Evolutionary conservation across 2,113 vertebrate genomes (phyloP), one percentile per base, ranked within the genome.

Genomic region (Patagioenas fasciata): DNA sequence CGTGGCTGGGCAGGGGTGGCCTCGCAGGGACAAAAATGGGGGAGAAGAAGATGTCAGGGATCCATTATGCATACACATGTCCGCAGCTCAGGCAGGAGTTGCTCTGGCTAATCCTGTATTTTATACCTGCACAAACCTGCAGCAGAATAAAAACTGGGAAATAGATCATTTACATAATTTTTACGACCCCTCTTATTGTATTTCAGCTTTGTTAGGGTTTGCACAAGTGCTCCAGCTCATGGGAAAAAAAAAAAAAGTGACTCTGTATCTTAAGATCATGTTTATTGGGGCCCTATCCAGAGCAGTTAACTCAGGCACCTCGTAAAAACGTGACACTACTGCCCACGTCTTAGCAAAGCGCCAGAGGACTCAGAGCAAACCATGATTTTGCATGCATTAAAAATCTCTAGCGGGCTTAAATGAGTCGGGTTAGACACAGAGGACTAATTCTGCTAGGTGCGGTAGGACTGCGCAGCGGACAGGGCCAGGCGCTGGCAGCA

Each of bases 1-100:
- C 95, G 72, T 93, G 93, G 97, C 98, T 88, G 92, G 98, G 95
- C 96, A 96, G 96, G 96, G 87, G 87, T 50, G 24, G 96, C 96
- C 92, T 93, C 32, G 3, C 2, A 0, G 69, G 89, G 90, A 80
- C 3, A 2, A 81, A 89, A 61, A 48, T 14, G 77, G 91, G 91
- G 86, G 80, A 95, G 60, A 78, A 88, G 88, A 50, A 73, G 87
- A 95, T 65, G 84, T 84, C 64, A 80, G 88, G 94, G 87, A 78
- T 71, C 48, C 91, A n/a, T 92, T 84, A 69, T 57, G 29, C 67
- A 31, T 42, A 25, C 6, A 0, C 42, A 58, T 32, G 29, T 40
- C 47, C 57, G 25, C 65, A 51, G 74, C 51, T 61, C 17, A 2
- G 42, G 42, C 2, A 3, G 42, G 75, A 61, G 54, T 34, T 6